phyloP scores from a whole-genome alignment of 2,888 invertebrate species.

The Tenthredo notha region DNA sequence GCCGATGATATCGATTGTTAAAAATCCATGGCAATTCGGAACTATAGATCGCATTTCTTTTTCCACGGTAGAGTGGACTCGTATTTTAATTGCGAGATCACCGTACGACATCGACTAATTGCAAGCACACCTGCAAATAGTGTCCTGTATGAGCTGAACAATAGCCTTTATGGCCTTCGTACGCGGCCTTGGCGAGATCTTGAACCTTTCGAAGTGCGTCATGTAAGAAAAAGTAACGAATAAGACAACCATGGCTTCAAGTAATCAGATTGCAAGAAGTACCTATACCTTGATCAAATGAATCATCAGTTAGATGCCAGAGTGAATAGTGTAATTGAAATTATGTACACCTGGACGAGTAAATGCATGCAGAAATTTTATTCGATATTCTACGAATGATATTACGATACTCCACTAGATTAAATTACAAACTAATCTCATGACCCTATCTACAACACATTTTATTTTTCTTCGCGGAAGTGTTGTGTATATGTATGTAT shows the following conservation, averaged over 20 bases:
- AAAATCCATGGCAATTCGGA: background rate
- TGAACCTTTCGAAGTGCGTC: background rate
- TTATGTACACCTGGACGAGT: background rate
- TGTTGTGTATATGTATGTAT: background rate
- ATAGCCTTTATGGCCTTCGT: background rate
- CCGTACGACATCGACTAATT: background rate
- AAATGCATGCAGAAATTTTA: background rate
- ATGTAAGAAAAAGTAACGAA: background rate
- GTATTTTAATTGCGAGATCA: background rate
- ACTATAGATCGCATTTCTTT: background rate
- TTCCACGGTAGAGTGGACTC: background rate
- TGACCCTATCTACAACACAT: background rate
- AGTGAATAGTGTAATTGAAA: background rate
- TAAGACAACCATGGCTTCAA: background rate
- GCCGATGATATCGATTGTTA: background rate
- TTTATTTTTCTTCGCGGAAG: background rate
- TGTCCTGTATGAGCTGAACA: background rate
- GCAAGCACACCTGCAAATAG: background rate
- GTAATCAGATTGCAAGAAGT: background rate
- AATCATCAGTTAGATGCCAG: background rate
- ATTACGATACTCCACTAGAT: background rate
- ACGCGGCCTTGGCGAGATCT: constrained; percentile 5
- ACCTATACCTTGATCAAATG: background rate
- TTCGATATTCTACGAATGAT: constrained; percentile 3
- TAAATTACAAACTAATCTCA: background rate